A percentile compares a stretch with the other conserved stretches of the same genome.
phyloP scores from a whole-genome alignment of 1,140 invertebrate genomes.

The Drosophila ercepeae region DNA sequence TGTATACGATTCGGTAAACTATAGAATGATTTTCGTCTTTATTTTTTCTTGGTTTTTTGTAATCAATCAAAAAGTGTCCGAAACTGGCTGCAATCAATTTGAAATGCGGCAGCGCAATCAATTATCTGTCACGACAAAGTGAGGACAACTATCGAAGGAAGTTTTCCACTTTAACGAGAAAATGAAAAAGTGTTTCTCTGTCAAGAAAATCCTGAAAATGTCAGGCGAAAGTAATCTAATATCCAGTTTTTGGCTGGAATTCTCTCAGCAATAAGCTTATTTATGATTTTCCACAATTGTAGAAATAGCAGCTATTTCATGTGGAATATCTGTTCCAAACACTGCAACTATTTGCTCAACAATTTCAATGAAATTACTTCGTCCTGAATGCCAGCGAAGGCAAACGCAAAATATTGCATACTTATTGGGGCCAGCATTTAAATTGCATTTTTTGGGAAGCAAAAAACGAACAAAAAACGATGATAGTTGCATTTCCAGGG shows the following conservation, averaged over 20 bases:
- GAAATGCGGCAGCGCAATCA: conserved; percentile 39
- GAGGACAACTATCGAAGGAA: conserved; percentile 35
- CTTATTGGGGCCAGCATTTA: conserved; percentile 64
- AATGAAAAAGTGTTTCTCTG: conserved; percentile 37
- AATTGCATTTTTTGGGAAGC: conserved; percentile 55
- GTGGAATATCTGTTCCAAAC: conserved; percentile 44
- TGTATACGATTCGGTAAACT: conserved; percentile 4
- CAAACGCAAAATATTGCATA: conserved; percentile 41
- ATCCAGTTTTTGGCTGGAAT: conserved; percentile 22
- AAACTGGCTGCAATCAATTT: conserved; percentile 50
- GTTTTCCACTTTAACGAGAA: conserved; percentile 16
- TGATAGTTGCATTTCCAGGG: neutral
- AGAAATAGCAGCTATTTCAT: conserved; percentile 29
- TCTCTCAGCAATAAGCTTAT: conserved; percentile 31
- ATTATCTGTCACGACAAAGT: conserved; percentile 48
- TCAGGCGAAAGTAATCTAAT: conserved; percentile 48
- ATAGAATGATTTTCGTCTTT: neutral
- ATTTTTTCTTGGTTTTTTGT: neutral
- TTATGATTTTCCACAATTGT: conserved; percentile 35
- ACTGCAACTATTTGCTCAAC: conserved; percentile 38
- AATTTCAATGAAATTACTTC: conserved; percentile 63
- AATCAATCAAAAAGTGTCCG: conserved; percentile 45
- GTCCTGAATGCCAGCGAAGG: conserved; percentile 12
- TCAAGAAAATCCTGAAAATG: conserved; percentile 30
- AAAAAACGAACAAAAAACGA: neutral